Evolutionary conservation across 2,888 invertebrate species (phyloP), one percentile per base, ranked within the genome.

Genomic region (Micoletzkya japonica): DNA sequence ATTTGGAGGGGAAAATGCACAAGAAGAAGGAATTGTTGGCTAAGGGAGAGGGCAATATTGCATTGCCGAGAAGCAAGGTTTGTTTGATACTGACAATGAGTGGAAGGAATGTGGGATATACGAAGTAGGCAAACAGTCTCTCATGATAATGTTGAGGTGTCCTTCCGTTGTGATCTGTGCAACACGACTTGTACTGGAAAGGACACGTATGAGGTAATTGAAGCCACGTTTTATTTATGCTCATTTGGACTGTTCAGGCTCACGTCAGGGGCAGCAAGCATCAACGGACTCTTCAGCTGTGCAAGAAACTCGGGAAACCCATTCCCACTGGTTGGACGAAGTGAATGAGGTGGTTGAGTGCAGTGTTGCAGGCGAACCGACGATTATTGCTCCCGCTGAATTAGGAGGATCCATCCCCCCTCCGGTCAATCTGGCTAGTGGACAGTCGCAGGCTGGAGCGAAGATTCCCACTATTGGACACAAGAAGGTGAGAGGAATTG

Each of bases 131-230:
- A 10, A 39, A 39, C 39, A 17, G 7, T 39, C 7, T 39, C 17
- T n/a, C n/a, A n/a, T n/a, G 20, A 20, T 20, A 20, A 14, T 44
- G 44, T 44, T 39, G 34, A 84, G 72, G 90, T 89, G 86, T 91
- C 92, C 30, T 88, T 94, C 83, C 91, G 95, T 77, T 98, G 98
- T 88, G 96, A 97, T 87, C 90, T 98, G 73, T 98, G 98, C 85
- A 95, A 96, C 89, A 95, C 98, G 14, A 94, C 95, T 17, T 98
- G 97, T 88, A 97, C 97, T 17, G 97, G 97, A 70, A 92, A 93
- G 70, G 98, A 98, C 89, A 96, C 97, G 0, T 98, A 97, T 88
- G 94, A 95, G 52, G 64, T 66, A 4, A 52, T 49, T 20, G 7
- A 14, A 95, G 95, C 58, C n/a, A 66, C 44, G 14, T 24, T 56